Conservation (phyloP, 2,113 vertebrate species). For the Ceyx margarethae region DNA sequence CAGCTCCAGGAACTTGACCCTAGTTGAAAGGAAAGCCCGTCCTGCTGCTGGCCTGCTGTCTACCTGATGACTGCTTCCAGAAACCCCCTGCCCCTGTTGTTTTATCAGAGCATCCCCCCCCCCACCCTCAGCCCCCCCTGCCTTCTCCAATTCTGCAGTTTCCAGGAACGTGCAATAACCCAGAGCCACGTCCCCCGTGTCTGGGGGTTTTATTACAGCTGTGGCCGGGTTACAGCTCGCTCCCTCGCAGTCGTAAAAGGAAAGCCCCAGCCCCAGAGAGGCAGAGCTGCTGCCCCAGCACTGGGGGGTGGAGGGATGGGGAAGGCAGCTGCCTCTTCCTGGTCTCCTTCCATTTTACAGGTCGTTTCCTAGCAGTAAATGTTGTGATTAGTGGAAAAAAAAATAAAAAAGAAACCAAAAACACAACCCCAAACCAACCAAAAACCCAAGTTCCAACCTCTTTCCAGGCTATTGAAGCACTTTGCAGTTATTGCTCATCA, state of each 20-base stretch:
- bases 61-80: conserved; percentile 60
- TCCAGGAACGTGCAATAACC: conserved; percentile 43
- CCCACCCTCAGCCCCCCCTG: neutral
- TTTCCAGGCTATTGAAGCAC: neutral
- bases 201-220: conserved; percentile 51
- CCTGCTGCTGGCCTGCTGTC: neutral
- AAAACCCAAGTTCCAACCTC: neutral
- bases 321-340: neutral
- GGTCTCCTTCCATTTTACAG: conserved; percentile 10
- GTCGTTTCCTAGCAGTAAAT: conserved; percentile 31
- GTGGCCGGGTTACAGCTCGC: neutral
- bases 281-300: neutral
- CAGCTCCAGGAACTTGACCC: conserved; percentile 44
- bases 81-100: neutral
- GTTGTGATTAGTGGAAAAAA: neutral
- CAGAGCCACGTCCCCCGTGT: neutral
- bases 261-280: neutral
- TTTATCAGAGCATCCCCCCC: conserved; percentile 19
- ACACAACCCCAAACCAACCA: neutral
- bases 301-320: neutral
- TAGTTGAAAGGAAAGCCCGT: neutral
- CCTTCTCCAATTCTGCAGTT: neutral
- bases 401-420: neutral
- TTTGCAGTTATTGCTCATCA: neutral
- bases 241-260: neutral